Evolutionary conservation across 1,140 invertebrate species (phyloP).

Genomic region (silkworm (Bombyx mori)): ASM3026992v2 NC_085110.1:5714001-5714500

Average conservation of each 20-base stretch:
- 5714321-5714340: neutral
- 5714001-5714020: no score
- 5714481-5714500: no score
- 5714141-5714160: slow-evolving; percentile 66
- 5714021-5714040: no score
- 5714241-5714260: slow-evolving; percentile 28
- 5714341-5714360: no score
- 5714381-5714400: no score
- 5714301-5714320: slow-evolving; percentile 60
- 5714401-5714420: no score
- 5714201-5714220: slow-evolving; percentile 46
- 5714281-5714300: slow-evolving; percentile 52
- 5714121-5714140: slow-evolving; percentile 29
- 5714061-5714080: neutral
- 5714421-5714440: no score
- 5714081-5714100: neutral
- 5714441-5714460: no score
- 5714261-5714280: slow-evolving; percentile 37
- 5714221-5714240: slow-evolving; percentile 29
- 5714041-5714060: neutral
- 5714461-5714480: no score
- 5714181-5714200: slow-evolving; percentile 63
- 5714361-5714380: no score
- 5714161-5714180: slow-evolving; percentile 34
- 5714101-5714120: no score